Conservation (phyloP, 2,113 vertebrate genomes). For the Corythornis cristatus region DNA sequence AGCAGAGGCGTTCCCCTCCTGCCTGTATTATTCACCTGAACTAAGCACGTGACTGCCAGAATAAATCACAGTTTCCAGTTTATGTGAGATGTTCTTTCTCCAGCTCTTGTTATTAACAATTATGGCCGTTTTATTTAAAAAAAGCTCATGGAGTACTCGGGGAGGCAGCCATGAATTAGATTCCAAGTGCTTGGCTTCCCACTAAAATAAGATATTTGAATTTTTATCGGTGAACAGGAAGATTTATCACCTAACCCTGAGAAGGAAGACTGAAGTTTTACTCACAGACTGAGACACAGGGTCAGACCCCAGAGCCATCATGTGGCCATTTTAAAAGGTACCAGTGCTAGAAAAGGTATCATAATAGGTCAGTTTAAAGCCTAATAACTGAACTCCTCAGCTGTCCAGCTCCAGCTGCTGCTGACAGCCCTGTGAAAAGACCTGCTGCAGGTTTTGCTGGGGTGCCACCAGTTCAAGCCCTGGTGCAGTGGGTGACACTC, state of each 20-base stretch:
- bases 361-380: neutral
- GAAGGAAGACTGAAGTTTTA: neutral
- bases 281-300: neutral
- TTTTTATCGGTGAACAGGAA: neutral
- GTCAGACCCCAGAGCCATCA: slow-evolving; percentile 4
- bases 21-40: neutral
- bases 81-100: neutral
- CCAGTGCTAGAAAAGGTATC: neutral
- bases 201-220: neutral
- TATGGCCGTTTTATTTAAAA: neutral
- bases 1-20: neutral
- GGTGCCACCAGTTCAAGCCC: neutral
- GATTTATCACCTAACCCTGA: neutral
- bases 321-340: neutral
- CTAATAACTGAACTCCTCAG: neutral
- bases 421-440: neutral
- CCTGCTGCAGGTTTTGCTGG: neutral
- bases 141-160: neutral
- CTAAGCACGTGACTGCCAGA: neutral
- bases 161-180: neutral
- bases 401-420: neutral
- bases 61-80: neutral
- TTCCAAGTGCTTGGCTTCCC: neutral
- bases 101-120: neutral
- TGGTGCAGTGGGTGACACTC: neutral